These are phyloP conservation scores for Dinoponera quadriceps DNA, from an alignment of 1,140 invertebrate genomes.

Conservation along the genomic window DNA sequence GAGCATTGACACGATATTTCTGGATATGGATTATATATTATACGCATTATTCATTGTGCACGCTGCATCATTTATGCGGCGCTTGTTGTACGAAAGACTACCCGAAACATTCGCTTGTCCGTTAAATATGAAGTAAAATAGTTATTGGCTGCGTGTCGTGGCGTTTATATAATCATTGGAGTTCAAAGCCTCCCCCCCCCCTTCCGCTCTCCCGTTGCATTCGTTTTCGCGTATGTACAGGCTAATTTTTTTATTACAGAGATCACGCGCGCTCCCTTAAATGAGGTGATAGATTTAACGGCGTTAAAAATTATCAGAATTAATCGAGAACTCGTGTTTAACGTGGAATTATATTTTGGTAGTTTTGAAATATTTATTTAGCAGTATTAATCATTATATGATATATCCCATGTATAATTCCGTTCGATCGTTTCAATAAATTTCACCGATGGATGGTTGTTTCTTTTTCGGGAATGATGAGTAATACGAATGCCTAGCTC, in stretches of 20 bases:
- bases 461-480: background rate
- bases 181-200: background rate
- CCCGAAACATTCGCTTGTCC: background rate
- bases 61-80: background rate
- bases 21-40: slow-evolving; percentile 58
- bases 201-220: background rate
- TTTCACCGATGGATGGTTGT: background rate
- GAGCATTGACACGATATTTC: slow-evolving; percentile 58
- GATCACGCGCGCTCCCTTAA: background rate
- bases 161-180: background rate
- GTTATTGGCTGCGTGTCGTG: background rate
- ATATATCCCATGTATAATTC: background rate
- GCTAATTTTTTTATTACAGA: slow-evolving; percentile 9
- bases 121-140: background rate
- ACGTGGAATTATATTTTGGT: background rate
- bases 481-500: background rate
- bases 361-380: slow-evolving; percentile 6
- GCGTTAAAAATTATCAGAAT: background rate
- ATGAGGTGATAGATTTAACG: slow-evolving; percentile 4
- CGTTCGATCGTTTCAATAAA: background rate
- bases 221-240: background rate
- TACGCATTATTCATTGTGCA: slow-evolving; percentile 31
- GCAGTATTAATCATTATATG: background rate
- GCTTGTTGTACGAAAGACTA: slow-evolving; percentile 15
- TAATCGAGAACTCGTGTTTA: background rate